A percentile compares a stretch with the other conserved stretches of the same genome.
phyloP scores from a whole-genome alignment of 35 echinoderm and acorn worm species.

The Anneissia japonica region DNA sequence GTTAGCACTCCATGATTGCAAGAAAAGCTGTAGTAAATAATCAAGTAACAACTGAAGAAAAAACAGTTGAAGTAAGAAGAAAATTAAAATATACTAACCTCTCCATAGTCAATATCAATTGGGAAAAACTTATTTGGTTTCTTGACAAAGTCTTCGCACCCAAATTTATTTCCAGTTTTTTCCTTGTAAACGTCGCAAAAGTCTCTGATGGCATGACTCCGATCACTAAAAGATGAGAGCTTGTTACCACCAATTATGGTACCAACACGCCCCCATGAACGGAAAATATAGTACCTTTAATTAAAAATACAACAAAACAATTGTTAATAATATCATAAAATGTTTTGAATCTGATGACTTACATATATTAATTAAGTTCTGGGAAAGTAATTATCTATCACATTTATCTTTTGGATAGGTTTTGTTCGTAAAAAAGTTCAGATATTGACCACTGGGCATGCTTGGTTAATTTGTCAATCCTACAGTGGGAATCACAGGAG shows the following conservation, averaged over 20 bases:
- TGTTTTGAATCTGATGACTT: too few relatives aligned
- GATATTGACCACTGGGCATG: too few relatives aligned
- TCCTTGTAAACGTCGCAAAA: slow-evolving; percentile 54
- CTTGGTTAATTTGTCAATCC: too few relatives aligned
- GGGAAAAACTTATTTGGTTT: slow-evolving; percentile 78
- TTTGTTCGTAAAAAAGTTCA: too few relatives aligned
- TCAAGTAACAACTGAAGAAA: background rate
- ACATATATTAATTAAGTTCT: too few relatives aligned
- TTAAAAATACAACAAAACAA: background rate
- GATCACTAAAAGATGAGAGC: slow-evolving; percentile 10
- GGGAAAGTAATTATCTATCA: too few relatives aligned
- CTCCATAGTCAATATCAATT: slow-evolving; percentile 90
- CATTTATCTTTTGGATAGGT: too few relatives aligned
- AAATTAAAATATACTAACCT: slow-evolving; percentile 23
- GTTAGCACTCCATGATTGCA: background rate
- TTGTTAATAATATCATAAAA: background rate
- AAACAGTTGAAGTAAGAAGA: too few relatives aligned
- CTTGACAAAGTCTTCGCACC: slow-evolving; percentile 76
- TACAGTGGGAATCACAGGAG: too few relatives aligned
- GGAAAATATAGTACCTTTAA: slow-evolving; percentile 65
- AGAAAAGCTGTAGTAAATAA: background rate
- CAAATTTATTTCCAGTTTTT: slow-evolving; percentile 80
- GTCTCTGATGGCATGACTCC: slow-evolving; percentile 25
- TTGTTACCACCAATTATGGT: slow-evolving; percentile 87
- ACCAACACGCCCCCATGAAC: slow-evolving; percentile 86